phyloP scores from a whole-genome alignment of 2,113 vertebrate species.

The Myodes glareolus region DNA sequence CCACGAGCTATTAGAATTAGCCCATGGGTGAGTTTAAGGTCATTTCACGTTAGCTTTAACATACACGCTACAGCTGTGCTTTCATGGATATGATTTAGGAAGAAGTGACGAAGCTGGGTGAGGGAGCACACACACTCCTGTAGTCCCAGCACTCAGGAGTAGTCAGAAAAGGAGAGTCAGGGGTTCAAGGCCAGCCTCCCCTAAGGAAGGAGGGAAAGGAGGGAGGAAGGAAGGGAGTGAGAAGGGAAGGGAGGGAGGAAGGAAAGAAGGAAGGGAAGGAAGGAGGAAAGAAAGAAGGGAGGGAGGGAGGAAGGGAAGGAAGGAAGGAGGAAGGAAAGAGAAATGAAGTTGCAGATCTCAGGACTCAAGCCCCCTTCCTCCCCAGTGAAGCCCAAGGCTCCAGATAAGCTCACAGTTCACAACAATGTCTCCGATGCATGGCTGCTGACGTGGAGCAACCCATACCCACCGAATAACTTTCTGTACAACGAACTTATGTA shows the following conservation, averaged over 20 bases:
- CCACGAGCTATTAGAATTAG: background rate
- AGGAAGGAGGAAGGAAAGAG: too few relatives aligned
- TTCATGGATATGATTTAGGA: background rate
- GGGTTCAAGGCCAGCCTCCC: background rate
- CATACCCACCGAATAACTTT: accelerated
- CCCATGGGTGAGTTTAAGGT: background rate
- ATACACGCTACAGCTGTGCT: background rate
- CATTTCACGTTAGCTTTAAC: background rate
- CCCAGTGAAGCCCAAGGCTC: conserved; percentile 84
- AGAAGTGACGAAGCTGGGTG: background rate
- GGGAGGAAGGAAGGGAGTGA: too few relatives aligned
- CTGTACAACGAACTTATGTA: conserved; percentile 68
- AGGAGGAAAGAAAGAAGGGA: too few relatives aligned
- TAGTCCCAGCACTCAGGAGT: background rate
- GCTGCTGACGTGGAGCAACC: conserved; percentile 83
- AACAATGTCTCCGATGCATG: background rate
- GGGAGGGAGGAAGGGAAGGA: too few relatives aligned
- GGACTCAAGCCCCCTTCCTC: background rate
- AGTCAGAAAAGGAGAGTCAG: background rate
- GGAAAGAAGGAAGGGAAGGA: too few relatives aligned
- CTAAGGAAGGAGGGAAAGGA: background rate
- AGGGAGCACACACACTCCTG: background rate
- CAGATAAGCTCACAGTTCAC: conserved; percentile 72
- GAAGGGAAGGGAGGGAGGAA: accelerated
- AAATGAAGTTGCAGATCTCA: too few relatives aligned